Percentiles rank a stretch among this genome's conserved stretches.
phyloP scores from a whole-genome alignment of 2,888 invertebrate species.

The Crocallis elinguaria region DNA sequence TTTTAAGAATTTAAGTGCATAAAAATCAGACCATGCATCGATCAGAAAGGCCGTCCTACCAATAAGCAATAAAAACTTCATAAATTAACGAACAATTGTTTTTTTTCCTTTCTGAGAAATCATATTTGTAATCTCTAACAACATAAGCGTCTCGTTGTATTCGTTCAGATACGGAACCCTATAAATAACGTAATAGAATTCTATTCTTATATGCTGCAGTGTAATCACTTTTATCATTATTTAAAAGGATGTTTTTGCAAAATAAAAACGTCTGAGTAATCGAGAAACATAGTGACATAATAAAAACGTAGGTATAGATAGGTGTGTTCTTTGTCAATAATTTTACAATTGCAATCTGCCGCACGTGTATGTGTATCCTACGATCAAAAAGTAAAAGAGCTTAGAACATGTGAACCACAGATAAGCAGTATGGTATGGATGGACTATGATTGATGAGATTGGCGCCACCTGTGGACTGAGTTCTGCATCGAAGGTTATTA shows the following conservation, averaged over 20 bases:
- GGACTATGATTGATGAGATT: slow-evolving; percentile 33
- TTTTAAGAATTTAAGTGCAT: too few relatives aligned
- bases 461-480: slow-evolving; percentile 42
- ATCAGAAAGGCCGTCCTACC: too few relatives aligned
- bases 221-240: background rate
- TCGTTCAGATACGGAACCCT: too few relatives aligned
- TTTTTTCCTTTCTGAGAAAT: too few relatives aligned
- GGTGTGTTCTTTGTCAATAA: background rate
- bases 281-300: background rate
- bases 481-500: slow-evolving; percentile 8
- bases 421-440: background rate
- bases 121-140: too few relatives aligned
- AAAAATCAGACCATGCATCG: too few relatives aligned
- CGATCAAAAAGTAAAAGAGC: too few relatives aligned
- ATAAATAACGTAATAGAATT: background rate
- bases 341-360: background rate
- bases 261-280: background rate
- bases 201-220: background rate
- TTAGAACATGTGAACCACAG: too few relatives aligned
- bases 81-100: too few relatives aligned
- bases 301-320: background rate
- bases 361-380: background rate
- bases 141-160: too few relatives aligned
- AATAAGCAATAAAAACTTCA: too few relatives aligned
- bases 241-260: background rate